Base-by-base conservation (phyloP, 2,113 vertebrate species). In the Petromus typicus region DNA sequence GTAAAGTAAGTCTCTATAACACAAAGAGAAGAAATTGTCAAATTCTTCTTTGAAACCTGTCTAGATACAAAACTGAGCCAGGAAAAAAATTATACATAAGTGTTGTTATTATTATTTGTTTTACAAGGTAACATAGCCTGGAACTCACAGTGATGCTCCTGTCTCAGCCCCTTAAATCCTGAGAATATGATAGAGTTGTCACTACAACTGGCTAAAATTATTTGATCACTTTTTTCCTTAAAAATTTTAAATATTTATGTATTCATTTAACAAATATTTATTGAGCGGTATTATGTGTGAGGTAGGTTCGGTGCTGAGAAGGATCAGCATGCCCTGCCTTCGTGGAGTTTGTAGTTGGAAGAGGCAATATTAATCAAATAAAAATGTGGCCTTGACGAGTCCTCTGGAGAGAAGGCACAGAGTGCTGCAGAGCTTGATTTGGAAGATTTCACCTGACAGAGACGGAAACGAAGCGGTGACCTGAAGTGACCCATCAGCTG, bases 1-100 rank as follows among this genome's bases (percentile, higher is more conserved):
- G 98, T 97, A 98, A 75, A 98, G 67, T 56, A 98, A 54, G 59
- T 97, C 98, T 99, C 98, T 98, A 97, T 98, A 98, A 96, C 90
- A 94, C 91, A 69, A 88, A 98, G 45, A 94, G 89, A 98, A 95
- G 95, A 89, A 87, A 66, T 82, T 64, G 22, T 64, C 43, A 75
- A 4, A 59, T 30, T 93, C 34, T 43, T 63, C 5, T 89, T 43
- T 75, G 64, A 43, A n/a, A 64, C n/a, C 34, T 81, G 25, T 63
- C 34, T 63, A n/a, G n/a, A 63, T 78, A 64, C 27, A 82, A 6
- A 51, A 20, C 13, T 71, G 56, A 79, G 66, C 14, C 30, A 45
- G 48, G 40, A 40, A 34, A 51, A 27, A 22, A 48, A 27, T 43
- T 48, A 12, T 75, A 45, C 6, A 45, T 67, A 2, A 67, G 10